Percentiles rank a stretch among this genome's conserved stretches.
phyloP scores from a whole-genome alignment of 2,888 invertebrate species.

The Agriopis aurantiaria region DNA sequence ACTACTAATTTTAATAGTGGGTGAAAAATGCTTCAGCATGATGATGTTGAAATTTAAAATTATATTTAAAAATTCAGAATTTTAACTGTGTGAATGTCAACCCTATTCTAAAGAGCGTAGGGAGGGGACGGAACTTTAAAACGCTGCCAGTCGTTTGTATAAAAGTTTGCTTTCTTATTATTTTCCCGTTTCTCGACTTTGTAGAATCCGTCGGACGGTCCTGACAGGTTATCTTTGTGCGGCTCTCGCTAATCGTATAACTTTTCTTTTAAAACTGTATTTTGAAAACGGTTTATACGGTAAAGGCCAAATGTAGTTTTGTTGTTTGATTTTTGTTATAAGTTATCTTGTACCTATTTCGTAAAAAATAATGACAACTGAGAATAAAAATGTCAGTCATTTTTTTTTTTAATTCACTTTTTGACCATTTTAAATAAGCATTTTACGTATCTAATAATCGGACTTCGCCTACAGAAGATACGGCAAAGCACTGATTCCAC shows the following conservation, averaged over 20 bases:
- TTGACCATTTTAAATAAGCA: too few species aligned
- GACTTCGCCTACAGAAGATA: too few species aligned
- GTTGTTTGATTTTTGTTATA: too few species aligned
- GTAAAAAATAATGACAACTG: too few species aligned
- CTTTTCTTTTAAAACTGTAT: conserved; percentile 46
- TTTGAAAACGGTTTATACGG: conserved; percentile 4
- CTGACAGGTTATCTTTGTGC: conserved; percentile 54
- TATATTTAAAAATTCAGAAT: background rate
- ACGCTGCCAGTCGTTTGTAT: conserved; percentile 69
- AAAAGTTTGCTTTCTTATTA: conserved; percentile 67
- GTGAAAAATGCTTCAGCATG: background rate
- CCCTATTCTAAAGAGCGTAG: conserved; percentile 22
- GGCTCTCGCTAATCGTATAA: conserved; percentile 19
- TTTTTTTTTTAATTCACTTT: too few species aligned
- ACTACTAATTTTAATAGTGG: background rate
- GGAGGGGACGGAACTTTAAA: conserved; percentile 65
- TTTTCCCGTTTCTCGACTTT: conserved; percentile 53
- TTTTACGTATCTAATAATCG: too few species aligned
- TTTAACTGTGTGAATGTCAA: conserved; percentile 8
- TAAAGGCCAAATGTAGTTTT: too few species aligned
- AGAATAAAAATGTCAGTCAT: too few species aligned
- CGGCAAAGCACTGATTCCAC: too few species aligned
- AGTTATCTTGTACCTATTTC: too few species aligned
- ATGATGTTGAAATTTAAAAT: background rate
- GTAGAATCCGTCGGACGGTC: conserved; percentile 53